These are phyloP conservation scores for Apodemus speciosus DNA, from an alignment of 2,113 vertebrate genomes.

Conservation along the genomic window DNA sequence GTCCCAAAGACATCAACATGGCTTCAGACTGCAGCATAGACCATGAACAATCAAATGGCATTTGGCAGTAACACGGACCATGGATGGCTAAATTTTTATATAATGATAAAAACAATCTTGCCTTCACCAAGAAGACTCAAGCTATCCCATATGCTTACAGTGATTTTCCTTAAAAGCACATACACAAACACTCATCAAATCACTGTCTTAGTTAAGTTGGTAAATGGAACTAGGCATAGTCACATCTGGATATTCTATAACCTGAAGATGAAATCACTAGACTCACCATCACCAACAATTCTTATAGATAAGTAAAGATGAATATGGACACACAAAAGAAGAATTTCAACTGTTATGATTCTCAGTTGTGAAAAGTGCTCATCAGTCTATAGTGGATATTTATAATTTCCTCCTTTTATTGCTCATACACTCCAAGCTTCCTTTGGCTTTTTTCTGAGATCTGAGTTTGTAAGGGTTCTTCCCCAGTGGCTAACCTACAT, in stretches of 20 bases:
- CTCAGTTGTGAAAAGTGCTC: background rate
- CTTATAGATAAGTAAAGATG: background rate
- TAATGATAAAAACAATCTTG: background rate
- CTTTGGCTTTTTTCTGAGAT: background rate
- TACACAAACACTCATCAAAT: background rate
- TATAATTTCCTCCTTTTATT: conserved; percentile 9
- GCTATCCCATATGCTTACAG: background rate
- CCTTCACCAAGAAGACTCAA: background rate
- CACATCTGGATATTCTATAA: background rate
- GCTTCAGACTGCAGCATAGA: background rate
- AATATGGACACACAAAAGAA: background rate
- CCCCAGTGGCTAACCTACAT: background rate
- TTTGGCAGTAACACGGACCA: background rate
- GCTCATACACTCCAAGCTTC: background rate
- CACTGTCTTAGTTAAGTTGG: background rate
- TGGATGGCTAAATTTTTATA: background rate
- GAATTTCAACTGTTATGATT: background rate
- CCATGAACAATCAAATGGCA: background rate
- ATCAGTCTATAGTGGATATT: background rate
- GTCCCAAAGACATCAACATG: background rate
- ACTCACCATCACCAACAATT: background rate
- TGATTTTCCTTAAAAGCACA: background rate
- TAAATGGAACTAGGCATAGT: background rate
- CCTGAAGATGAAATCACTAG: background rate
- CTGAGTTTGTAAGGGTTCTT: background rate